These are phyloP conservation scores for Phania funesta DNA, from an alignment of 2,888 invertebrate genomes.

Conservation along the genomic window DNA sequence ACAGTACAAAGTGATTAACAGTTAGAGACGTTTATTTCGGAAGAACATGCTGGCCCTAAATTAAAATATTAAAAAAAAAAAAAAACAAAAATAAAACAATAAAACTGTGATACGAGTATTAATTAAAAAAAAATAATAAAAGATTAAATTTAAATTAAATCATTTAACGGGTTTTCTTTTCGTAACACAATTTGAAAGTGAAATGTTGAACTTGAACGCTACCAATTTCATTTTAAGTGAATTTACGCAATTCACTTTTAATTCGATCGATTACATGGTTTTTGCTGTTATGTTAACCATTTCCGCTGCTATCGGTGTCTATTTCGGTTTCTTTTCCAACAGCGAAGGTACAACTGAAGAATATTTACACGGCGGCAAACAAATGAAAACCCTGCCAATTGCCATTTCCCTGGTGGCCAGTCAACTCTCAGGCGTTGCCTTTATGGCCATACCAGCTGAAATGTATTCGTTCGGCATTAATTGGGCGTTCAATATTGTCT, in stretches of 20 bases:
- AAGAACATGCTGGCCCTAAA: not conserved
- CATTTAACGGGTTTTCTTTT: not conserved
- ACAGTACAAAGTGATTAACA: slow-evolving; percentile 2
- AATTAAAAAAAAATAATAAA: too few species aligned
- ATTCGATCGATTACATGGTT: slow-evolving; percentile 81
- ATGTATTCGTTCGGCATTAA: slow-evolving; percentile 81
- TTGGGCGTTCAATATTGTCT: slow-evolving; percentile 78
- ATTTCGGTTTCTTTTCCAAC: slow-evolving; percentile 82
- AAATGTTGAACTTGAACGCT: slow-evolving; percentile 20
- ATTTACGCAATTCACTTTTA: slow-evolving; percentile 73
- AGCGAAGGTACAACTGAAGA: slow-evolving; percentile 81
- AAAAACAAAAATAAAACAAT: not conserved
- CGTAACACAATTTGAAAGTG: not conserved
- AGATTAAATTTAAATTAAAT: too few species aligned
- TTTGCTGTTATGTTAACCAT: slow-evolving; percentile 81
- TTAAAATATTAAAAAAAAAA: not conserved
- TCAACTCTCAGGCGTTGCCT: slow-evolving; percentile 82
- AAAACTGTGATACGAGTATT: too few species aligned
- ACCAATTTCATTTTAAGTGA: slow-evolving; percentile 35
- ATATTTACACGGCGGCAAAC: slow-evolving; percentile 83
- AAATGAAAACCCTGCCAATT: slow-evolving; percentile 83
- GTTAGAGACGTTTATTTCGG: not conserved
- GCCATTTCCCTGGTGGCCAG: slow-evolving; percentile 84
- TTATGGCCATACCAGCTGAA: slow-evolving; percentile 82
- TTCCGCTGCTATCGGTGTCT: slow-evolving; percentile 83